Evolutionary conservation across 2,888 invertebrate species (phyloP).

Genomic region (Sphaerophoria taeniata): DNA sequence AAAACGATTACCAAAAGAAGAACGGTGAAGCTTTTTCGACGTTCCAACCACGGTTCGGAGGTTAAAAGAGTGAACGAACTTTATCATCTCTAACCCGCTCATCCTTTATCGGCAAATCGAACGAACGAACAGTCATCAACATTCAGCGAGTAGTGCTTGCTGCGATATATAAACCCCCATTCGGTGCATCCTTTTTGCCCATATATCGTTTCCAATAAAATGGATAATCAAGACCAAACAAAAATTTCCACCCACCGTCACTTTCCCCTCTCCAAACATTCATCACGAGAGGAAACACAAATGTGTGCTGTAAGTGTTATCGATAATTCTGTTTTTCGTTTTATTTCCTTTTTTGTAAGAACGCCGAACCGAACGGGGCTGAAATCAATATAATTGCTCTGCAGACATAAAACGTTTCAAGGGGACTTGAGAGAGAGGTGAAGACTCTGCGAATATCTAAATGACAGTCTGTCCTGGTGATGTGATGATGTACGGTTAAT

Average conservation of each 20-base stretch:
- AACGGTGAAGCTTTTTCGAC: background rate
- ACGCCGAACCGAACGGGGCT: background rate
- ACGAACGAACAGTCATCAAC: background rate
- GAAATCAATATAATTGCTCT: conserved; percentile 61
- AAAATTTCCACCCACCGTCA: conserved; percentile 58
- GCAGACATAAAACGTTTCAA: conserved; percentile 9
- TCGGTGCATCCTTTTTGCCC: conserved; percentile 44
- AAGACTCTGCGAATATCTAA: background rate
- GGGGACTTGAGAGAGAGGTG: conserved; percentile 6
- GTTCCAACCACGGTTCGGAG: background rate
- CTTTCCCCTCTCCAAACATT: background rate
- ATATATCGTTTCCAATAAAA: conserved; percentile 69
- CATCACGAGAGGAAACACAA: conserved; percentile 41
- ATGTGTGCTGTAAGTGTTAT: conserved; percentile 54
- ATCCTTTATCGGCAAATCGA: background rate
- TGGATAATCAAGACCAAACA: conserved; percentile 69
- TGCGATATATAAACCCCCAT: background rate
- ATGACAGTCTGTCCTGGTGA: conserved; percentile 47
- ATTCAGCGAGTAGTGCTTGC: background rate
- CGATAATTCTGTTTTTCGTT: conserved; percentile 12
- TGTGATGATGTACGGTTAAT: conserved; percentile 62
- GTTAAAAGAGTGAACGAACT: conserved; percentile 46
- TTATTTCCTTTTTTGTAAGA: conserved; percentile 7
- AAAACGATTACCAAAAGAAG: background rate
- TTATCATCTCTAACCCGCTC: background rate